Percentiles rank a stretch among this genome's conserved stretches.
phyloP scores from a whole-genome alignment of 2,113 vertebrate genomes.

The Paramormyrops kingsleyae region DNA sequence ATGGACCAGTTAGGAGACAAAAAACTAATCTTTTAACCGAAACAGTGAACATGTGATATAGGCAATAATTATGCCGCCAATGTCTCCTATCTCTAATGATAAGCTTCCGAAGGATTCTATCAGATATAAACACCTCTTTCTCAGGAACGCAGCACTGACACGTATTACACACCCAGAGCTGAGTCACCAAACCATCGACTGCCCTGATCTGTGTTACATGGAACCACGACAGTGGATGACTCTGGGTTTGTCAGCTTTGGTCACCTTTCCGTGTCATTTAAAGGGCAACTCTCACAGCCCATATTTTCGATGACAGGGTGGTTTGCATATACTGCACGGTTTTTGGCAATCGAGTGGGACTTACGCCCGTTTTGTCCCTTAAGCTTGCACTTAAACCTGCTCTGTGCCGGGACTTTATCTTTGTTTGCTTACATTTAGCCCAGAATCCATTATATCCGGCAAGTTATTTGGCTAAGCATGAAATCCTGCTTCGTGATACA shows the following conservation, averaged over 20 bases:
- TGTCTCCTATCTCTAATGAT: not conserved
- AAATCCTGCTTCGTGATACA: not conserved
- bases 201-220: not conserved
- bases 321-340: not conserved
- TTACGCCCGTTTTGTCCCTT: not conserved
- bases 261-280: not conserved
- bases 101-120: not conserved
- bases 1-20: not conserved
- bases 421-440: not conserved
- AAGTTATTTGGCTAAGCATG: not conserved
- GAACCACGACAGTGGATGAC: not conserved
- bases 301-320: not conserved
- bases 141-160: not conserved
- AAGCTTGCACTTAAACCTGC: not conserved
- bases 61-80: not conserved
- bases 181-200: not conserved
- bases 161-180: not conserved
- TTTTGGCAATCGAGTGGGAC: not conserved
- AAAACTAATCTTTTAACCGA: not conserved
- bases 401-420: not conserved
- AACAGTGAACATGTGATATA: not conserved
- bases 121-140: not conserved
- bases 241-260: not conserved
- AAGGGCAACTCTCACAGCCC: not conserved
- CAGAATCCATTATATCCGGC: not conserved